Percentiles rank a stretch among this genome's conserved stretches.
phyloP scores from a whole-genome alignment of 2,113 vertebrate genomes.

The Hylia prasina region DNA sequence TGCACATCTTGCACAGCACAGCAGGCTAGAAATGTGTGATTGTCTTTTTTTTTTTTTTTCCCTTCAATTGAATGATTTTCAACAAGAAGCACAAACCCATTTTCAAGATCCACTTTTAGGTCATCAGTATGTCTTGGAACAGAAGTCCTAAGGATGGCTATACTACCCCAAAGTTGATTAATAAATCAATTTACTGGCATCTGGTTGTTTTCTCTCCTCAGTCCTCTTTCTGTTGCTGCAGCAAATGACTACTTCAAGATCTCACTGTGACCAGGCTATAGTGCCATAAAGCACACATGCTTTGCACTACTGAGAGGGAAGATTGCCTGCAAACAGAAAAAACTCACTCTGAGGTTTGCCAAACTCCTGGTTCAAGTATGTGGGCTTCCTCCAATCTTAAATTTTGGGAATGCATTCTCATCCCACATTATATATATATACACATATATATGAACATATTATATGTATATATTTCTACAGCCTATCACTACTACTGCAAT shows the following conservation, averaged over 20 bases:
- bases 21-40: background rate
- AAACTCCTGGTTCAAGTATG: background rate
- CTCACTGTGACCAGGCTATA: background rate
- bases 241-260: background rate
- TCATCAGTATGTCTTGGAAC: background rate
- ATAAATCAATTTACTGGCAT: slow-evolving; percentile 1
- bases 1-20: background rate
- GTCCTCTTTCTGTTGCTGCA: background rate
- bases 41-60: background rate
- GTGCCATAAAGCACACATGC: background rate
- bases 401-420: background rate
- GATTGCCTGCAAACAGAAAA: background rate
- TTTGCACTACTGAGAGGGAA: background rate
- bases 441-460: background rate
- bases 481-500: background rate
- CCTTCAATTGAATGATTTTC: background rate
- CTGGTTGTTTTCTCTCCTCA: background rate
- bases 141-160: background rate
- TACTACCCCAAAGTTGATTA: background rate
- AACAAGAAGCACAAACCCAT: background rate
- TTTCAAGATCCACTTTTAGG: background rate
- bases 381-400: background rate
- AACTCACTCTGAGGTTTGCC: background rate
- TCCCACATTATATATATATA: background rate
- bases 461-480: background rate